phyloP scores from a whole-genome alignment of 2,797 vertebrate species.

The Lemur catta region DNA sequence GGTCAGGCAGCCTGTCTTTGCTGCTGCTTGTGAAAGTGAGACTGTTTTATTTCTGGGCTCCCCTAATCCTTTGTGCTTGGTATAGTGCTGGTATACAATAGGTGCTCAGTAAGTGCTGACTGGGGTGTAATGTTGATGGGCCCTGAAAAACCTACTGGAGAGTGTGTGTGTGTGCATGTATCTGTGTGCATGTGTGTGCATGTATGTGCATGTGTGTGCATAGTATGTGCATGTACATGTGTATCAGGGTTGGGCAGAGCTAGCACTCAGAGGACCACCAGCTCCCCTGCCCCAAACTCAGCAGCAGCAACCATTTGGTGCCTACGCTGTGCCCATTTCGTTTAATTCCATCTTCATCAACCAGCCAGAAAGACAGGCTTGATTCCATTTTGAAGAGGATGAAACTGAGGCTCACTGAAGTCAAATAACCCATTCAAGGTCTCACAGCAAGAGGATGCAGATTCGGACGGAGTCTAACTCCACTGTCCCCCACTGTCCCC shows the following conservation, averaged over 20 bases:
- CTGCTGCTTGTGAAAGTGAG: not conserved
- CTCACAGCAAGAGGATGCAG: rapidly evolving
- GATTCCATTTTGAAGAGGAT: not conserved
- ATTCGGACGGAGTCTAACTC: no score
- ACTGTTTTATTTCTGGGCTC: not conserved
- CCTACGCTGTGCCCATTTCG: no score
- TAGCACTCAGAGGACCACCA: no score
- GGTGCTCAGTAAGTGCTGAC: not conserved
- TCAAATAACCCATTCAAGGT: not conserved
- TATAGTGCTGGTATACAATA: not conserved
- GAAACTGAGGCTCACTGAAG: not conserved
- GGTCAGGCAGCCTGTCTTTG: not conserved
- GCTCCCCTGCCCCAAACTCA: no score
- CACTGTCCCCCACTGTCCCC: not conserved
- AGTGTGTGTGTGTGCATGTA: not conserved
- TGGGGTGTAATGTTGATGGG: not conserved
- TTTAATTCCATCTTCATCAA: not conserved
- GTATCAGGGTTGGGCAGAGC: not conserved
- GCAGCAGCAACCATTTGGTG: not conserved
- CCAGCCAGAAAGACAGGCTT: not conserved
- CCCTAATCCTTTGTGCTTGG: not conserved
- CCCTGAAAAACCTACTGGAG: not conserved
- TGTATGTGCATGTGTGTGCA: no score
- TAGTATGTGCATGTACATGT: not conserved
- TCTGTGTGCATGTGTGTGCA: not conserved